Percentiles rank a stretch among this genome's conserved stretches.
These are phyloP conservation scores for Chionodraco myersi DNA, from an alignment of 2,113 vertebrate genomes.

Conservation along the genomic window DNA sequence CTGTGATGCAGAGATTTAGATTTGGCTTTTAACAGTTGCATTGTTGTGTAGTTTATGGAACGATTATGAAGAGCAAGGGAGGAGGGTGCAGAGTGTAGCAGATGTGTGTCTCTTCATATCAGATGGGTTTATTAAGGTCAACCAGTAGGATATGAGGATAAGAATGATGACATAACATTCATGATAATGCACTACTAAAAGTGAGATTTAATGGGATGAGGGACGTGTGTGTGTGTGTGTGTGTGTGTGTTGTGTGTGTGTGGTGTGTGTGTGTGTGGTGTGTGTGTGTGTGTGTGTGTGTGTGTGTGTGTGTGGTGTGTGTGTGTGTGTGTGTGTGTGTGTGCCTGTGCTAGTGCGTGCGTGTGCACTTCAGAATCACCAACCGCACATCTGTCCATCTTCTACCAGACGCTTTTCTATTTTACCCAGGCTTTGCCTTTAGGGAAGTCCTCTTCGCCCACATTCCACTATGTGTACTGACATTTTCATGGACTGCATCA, in stretches of 20 bases:
- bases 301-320: slow-evolving; percentile 20
- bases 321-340: slow-evolving; percentile 21
- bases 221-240: slow-evolving; percentile 9
- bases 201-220: slow-evolving; percentile 56
- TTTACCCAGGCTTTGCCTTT: slow-evolving; percentile 17
- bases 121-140: slow-evolving; percentile 46
- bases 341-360: slow-evolving; percentile 4
- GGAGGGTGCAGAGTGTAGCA: slow-evolving; percentile 49
- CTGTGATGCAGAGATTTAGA: slow-evolving; percentile 38
- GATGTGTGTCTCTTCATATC: slow-evolving; percentile 56
- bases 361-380: slow-evolving; percentile 12
- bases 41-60: slow-evolving; percentile 54
- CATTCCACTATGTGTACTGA: neutral
- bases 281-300: slow-evolving; percentile 20
- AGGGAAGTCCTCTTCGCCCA: slow-evolving; percentile 1
- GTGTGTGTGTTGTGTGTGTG: slow-evolving; percentile 24
- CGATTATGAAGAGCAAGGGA: slow-evolving; percentile 51
- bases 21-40: slow-evolving; percentile 24
- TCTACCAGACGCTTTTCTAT: slow-evolving; percentile 19
- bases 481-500: slow-evolving; percentile 5
- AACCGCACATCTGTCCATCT: slow-evolving; percentile 61
- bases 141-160: slow-evolving; percentile 46
- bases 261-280: slow-evolving; percentile 25
- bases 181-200: slow-evolving; percentile 59
- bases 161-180: slow-evolving; percentile 70